Evolutionary conservation across 2,888 invertebrate genomes (phyloP).

Genomic region (Molorchus minor): DNA sequence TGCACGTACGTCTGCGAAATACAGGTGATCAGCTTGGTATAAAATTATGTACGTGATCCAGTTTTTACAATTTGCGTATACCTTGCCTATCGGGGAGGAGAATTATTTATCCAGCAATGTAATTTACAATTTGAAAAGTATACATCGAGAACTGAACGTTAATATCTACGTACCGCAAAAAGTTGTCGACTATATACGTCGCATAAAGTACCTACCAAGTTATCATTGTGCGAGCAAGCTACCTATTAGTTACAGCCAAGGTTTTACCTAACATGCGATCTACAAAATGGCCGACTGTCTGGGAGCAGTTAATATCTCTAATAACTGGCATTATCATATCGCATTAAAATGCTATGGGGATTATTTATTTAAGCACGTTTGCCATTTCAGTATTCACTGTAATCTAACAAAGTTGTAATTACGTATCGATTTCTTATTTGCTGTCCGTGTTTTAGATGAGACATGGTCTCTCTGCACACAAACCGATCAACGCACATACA

Average conservation of each 20-base stretch:
- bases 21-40: too few species aligned
- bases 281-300: slow-evolving; percentile 56
- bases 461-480: slow-evolving; percentile 21
- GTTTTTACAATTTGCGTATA: too few species aligned
- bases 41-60: too few species aligned
- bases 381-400: slow-evolving; percentile 49
- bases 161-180: slow-evolving; percentile 28
- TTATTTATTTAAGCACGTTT: slow-evolving; percentile 55
- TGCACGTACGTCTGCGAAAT: too few species aligned
- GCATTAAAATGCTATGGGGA: slow-evolving; percentile 52
- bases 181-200: slow-evolving; percentile 39
- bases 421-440: slow-evolving; percentile 42
- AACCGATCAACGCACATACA: slow-evolving; percentile 2
- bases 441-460: slow-evolving; percentile 30
- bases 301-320: slow-evolving; percentile 50
- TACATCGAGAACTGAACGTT: slow-evolving; percentile 1
- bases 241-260: slow-evolving; percentile 51
- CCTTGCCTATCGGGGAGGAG: too few species aligned
- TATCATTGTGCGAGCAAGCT: slow-evolving; percentile 51
- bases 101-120: too few species aligned
- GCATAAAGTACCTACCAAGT: slow-evolving; percentile 42
- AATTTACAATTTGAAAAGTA: not conserved
- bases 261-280: slow-evolving; percentile 51
- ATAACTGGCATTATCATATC: slow-evolving; percentile 57
- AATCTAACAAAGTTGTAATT: slow-evolving; percentile 45